These are phyloP conservation scores for Cyprinella venusta DNA, from an alignment of 2,797 vertebrate genomes.

Conservation along the genomic window DNA sequence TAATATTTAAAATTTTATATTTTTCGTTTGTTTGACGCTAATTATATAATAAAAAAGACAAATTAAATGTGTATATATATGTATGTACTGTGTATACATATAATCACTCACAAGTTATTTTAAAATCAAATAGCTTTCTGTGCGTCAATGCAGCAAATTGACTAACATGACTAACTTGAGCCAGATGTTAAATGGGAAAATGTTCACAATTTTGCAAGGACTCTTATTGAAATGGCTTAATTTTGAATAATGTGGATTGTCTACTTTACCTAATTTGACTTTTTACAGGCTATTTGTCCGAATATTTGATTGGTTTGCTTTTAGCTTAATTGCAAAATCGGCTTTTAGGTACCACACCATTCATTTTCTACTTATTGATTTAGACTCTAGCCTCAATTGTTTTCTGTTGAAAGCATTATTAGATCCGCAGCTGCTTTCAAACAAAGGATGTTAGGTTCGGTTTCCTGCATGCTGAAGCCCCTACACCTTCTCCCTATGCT, in stretches of 20 bases:
- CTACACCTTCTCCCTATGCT: slow-evolving; percentile 27
- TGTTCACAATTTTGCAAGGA: no score
- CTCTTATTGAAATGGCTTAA: not conserved
- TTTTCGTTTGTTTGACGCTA: no score
- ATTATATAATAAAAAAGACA: no score
- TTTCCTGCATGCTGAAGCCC: slow-evolving; percentile 29
- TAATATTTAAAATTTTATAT: no score
- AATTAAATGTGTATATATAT: no score
- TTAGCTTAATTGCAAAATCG: slow-evolving; percentile 5
- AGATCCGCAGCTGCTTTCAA: slow-evolving; percentile 4
- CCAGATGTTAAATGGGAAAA: not conserved
- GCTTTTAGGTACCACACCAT: not conserved
- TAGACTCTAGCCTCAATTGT: not conserved
- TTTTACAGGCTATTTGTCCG: not conserved
- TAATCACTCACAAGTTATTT: no score
- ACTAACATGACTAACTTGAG: not conserved
- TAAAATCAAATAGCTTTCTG: not conserved
- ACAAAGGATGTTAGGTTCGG: slow-evolving; percentile 20
- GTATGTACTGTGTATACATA: no score
- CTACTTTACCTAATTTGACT: not conserved
- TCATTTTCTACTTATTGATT: not conserved
- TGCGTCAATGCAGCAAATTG: not conserved
- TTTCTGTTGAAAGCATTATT: slow-evolving; percentile 15
- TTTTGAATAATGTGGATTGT: not conserved
- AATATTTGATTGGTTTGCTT: not conserved